These are phyloP conservation scores for Ptilorrhoa leucosticta DNA, from an alignment of 2,113 vertebrate genomes.

Conservation along the genomic window DNA sequence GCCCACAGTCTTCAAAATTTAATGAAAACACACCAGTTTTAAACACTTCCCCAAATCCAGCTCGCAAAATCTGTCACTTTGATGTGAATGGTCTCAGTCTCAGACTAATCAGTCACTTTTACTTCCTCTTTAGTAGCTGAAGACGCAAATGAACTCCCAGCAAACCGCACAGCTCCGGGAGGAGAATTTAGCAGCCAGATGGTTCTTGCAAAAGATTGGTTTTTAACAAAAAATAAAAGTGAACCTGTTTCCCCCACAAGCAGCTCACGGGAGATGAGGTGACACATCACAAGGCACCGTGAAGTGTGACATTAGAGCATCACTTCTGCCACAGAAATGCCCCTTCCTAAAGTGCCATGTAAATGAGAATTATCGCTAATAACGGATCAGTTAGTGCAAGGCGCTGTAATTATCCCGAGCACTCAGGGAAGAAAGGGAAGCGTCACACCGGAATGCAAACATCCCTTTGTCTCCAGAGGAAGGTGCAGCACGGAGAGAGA, in stretches of 20 bases:
- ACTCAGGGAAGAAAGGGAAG: background rate
- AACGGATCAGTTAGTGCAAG: background rate
- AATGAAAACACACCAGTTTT: constrained; percentile 45
- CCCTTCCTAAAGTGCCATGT: background rate
- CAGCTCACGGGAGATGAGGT: background rate
- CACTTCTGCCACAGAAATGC: background rate
- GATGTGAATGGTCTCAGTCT: constrained; percentile 35
- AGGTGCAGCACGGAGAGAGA: background rate
- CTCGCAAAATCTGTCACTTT: constrained; percentile 49
- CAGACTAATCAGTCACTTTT: constrained; percentile 57
- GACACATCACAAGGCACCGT: background rate
- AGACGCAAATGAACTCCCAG: constrained; percentile 57
- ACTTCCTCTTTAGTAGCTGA: constrained; percentile 45
- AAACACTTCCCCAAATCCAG: constrained; percentile 37
- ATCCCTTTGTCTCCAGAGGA: background rate
- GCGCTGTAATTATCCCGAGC: background rate
- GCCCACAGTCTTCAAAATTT: constrained; percentile 22
- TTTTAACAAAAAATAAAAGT: background rate
- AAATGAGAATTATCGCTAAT: background rate
- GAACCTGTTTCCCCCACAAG: background rate
- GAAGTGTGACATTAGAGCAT: background rate
- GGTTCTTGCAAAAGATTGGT: constrained; percentile 26
- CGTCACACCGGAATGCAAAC: background rate
- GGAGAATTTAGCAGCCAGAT: constrained; percentile 47
- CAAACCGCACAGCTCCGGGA: constrained; percentile 35